Conservation (phyloP, 2,797 vertebrate genomes). For the Picus viridis region DNA sequence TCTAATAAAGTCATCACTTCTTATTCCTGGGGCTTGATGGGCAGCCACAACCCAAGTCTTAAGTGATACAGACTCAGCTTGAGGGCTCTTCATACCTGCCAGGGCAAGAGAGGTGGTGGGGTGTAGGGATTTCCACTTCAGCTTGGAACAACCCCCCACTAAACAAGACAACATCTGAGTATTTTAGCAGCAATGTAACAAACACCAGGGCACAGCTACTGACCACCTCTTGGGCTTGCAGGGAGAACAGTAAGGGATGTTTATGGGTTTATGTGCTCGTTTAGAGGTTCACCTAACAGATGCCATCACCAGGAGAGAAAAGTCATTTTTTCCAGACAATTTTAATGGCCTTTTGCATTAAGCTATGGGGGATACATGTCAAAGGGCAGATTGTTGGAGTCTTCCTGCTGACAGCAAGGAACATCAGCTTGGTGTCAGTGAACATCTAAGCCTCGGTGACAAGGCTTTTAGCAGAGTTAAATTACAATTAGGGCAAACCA, state of each 20-base stretch:
- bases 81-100: not conserved
- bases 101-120: not conserved
- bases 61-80: not conserved
- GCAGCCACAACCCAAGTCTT: not conserved
- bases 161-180: not conserved
- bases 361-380: slow-evolving; percentile 22
- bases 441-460: not conserved
- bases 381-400: slow-evolving; percentile 18
- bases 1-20: not conserved
- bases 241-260: not conserved
- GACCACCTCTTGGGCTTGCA: not conserved
- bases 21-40: not conserved
- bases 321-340: not conserved
- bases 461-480: not conserved
- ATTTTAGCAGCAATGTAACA: not conserved
- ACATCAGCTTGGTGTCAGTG: not conserved
- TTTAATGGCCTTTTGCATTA: slow-evolving; percentile 40
- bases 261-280: slow-evolving; percentile 11
- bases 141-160: not conserved
- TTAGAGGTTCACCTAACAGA: slow-evolving; percentile 27
- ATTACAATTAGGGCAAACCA: slow-evolving; percentile 11
- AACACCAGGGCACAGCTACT: not conserved
- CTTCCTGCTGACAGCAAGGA: slow-evolving; percentile 33
- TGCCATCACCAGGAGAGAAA: slow-evolving; percentile 2
- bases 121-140: not conserved